Percentiles rank a stretch among this genome's conserved stretches.
Evolutionary conservation across 2,113 vertebrate genomes (phyloP).

Genomic region (Fregata magnificens): DNA sequence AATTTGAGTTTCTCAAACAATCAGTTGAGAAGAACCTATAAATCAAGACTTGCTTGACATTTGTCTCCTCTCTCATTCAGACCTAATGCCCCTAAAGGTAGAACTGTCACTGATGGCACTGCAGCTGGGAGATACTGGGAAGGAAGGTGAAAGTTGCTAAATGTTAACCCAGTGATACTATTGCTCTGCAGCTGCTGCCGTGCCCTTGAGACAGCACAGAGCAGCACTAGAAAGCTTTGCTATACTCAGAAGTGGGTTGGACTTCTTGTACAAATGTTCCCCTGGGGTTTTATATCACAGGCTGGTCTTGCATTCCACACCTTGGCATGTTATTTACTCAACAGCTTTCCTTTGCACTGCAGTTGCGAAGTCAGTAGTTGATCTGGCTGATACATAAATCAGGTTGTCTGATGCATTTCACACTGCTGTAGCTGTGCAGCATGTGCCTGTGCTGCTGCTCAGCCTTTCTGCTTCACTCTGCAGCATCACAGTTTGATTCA

Average conservation of each 20-base stretch:
- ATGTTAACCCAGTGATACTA: not conserved
- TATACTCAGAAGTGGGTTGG: not conserved
- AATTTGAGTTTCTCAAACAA: slow-evolving; percentile 4
- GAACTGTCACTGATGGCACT: not conserved
- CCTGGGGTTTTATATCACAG: not conserved
- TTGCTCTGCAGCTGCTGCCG: not conserved
- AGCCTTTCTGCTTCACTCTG: not conserved
- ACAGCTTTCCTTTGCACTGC: not conserved
- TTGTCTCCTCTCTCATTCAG: not conserved
- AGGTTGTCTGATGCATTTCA: not conserved
- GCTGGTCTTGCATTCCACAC: not conserved
- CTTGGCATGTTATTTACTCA: not conserved
- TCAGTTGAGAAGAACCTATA: not conserved
- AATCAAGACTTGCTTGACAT: not conserved
- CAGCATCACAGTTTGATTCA: not conserved
- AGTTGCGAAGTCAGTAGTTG: not conserved
- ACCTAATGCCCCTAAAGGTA: not conserved
- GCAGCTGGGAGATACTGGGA: not conserved
- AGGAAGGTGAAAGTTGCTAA: not conserved
- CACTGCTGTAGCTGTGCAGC: not conserved
- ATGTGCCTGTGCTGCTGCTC: not conserved
- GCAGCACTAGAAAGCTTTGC: not conserved
- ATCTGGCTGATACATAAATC: not conserved
- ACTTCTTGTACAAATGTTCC: not conserved
- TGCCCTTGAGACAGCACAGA: not conserved